These are phyloP conservation scores for Fregetta grallaria DNA, from an alignment of 2,113 vertebrate species.

Conservation along the genomic window DNA sequence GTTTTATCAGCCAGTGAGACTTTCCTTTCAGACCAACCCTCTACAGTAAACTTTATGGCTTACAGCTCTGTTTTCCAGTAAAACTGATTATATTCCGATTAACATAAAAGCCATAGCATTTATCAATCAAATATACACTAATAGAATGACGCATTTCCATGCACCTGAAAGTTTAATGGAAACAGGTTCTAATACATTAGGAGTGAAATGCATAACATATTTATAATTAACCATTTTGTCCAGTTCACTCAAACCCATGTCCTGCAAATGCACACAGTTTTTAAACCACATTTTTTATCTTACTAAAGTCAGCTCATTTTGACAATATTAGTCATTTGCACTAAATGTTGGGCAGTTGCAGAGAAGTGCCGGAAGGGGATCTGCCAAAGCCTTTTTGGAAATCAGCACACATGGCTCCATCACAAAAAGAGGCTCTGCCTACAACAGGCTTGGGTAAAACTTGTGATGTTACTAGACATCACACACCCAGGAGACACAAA, in stretches of 20 bases:
- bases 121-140: neutral
- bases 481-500: neutral
- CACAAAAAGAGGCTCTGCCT: neutral
- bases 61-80: neutral
- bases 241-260: neutral
- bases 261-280: neutral
- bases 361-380: neutral
- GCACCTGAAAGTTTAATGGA: neutral
- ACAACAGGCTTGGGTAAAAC: neutral
- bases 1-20: neutral
- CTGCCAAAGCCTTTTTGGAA: neutral
- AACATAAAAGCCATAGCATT: neutral
- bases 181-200: neutral
- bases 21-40: neutral
- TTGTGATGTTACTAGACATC: neutral
- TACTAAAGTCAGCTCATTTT: neutral
- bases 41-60: neutral
- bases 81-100: neutral
- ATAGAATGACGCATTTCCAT: neutral
- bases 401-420: fast-evolving
- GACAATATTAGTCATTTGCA: fast-evolving
- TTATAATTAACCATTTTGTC: neutral
- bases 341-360: neutral
- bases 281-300: neutral
- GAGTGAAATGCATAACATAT: neutral